These are phyloP conservation scores for Diuraphis noxia DNA, from an alignment of 1,140 invertebrate genomes.

Conservation along the genomic window DNA sequence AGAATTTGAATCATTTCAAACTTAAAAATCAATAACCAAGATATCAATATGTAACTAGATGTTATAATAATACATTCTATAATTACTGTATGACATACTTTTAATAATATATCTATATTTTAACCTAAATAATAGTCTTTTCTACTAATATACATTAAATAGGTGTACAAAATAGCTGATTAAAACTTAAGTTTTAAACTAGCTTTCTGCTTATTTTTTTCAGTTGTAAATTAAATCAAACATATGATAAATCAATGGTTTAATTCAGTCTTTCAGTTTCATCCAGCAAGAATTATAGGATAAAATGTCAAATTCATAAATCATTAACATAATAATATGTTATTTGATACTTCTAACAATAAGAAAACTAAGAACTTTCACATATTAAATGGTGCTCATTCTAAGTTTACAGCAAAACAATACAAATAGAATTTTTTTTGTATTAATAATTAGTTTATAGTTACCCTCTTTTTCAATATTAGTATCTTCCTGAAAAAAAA, in stretches of 20 bases:
- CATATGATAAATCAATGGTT: not conserved
- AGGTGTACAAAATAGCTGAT: not conserved
- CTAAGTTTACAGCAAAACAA: not conserved
- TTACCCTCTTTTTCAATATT: constrained; percentile 56
- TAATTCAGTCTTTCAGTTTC: not conserved
- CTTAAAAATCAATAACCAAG: not conserved
- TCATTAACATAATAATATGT: not conserved
- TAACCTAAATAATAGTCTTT: not conserved
- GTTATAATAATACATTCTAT: not conserved
- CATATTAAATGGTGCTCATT: not conserved
- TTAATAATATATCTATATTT: not conserved
- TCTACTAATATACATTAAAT: not conserved
- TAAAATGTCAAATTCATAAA: not conserved
- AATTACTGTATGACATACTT: not conserved
- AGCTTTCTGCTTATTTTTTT: not conserved
- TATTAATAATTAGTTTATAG: constrained; percentile 31
- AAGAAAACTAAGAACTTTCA: not conserved
- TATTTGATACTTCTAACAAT: not conserved
- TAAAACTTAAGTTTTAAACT: not conserved
- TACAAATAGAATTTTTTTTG: not conserved
- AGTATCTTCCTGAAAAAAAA: constrained; percentile 56
- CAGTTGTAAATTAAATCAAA: not conserved
- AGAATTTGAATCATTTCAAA: not conserved
- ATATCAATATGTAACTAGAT: not conserved
- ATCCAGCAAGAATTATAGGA: not conserved